These are phyloP conservation scores for Synergus gifuensis DNA, from an alignment of 2,888 invertebrate species.

Conservation along the genomic window DNA sequence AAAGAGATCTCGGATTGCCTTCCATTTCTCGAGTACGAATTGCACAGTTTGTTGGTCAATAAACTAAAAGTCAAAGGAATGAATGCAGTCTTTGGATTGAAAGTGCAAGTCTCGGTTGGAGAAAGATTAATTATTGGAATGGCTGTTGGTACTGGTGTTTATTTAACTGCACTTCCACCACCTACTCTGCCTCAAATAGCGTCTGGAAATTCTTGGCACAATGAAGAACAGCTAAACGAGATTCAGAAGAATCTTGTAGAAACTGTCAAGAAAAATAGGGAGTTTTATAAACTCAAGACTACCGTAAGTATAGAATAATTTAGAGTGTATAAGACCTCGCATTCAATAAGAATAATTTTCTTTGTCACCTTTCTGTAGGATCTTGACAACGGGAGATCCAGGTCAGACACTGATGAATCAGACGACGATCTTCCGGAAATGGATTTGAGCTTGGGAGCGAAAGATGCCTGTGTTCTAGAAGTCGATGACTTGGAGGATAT, in stretches of 20 bases:
- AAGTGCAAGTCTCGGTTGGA: conserved; percentile 86
- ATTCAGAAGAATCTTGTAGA: conserved; percentile 85
- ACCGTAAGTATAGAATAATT: conserved; percentile 64
- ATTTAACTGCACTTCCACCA: conserved; percentile 87
- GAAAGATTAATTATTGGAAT: conserved; percentile 93
- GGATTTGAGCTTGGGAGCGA: conserved; percentile 86
- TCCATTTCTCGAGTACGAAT: conserved; percentile 97
- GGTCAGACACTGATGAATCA: conserved; percentile 83
- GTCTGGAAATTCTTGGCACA: conserved; percentile 83
- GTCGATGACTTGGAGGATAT: conserved; percentile 91
- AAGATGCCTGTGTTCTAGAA: conserved; percentile 90
- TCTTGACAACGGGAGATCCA: conserved; percentile 72
- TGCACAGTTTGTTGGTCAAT: conserved; percentile 93
- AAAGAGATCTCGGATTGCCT: conserved; percentile 96
- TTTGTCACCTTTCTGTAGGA: conserved; percentile 62
- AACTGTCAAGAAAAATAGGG: conserved; percentile 85
- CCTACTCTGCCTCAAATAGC: conserved; percentile 86
- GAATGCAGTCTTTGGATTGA: conserved; percentile 95
- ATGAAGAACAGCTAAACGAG: conserved; percentile 83
- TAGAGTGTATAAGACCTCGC: neutral
- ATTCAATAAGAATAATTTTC: conserved; percentile 18
- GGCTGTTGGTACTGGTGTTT: conserved; percentile 93
- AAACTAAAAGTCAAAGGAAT: conserved; percentile 96
- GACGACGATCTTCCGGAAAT: conserved; percentile 84
- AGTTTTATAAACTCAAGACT: conserved; percentile 83